Evolutionary conservation across 2,797 vertebrate genomes (phyloP).

Genomic region (Pelobates cultripes): DNA sequence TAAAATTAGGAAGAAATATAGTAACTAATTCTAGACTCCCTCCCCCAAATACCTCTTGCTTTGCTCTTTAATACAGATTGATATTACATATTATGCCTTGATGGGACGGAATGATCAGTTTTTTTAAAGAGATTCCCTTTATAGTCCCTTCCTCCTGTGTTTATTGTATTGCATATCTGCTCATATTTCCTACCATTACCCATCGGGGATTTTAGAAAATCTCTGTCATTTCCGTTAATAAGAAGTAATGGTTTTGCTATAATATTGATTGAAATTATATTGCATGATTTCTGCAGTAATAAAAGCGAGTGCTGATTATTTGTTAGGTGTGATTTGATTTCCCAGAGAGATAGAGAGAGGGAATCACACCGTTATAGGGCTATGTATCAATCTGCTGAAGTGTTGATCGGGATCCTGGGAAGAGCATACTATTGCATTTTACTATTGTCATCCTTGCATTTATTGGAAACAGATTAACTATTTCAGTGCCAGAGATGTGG

Average conservation of each 20-base stretch:
- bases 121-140: too few relatives aligned
- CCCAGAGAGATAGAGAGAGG: not conserved
- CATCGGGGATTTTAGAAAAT: conserved; percentile 14
- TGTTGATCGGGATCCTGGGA: conserved; percentile 24
- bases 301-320: conserved; percentile 31
- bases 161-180: not conserved
- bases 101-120: too few relatives aligned
- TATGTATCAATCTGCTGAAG: conserved; percentile 15
- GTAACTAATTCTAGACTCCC: too few relatives aligned
- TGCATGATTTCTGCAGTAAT: conserved; percentile 19
- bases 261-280: conserved; percentile 35
- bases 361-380: conserved; percentile 13
- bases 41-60: too few relatives aligned
- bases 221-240: conserved; percentile 8
- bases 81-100: too few relatives aligned
- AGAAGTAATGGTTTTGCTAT: conserved; percentile 32
- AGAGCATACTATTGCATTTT: not conserved
- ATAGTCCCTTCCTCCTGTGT: too few relatives aligned
- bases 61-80: too few relatives aligned
- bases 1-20: too few relatives aligned
- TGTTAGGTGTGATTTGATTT: conserved; percentile 27
- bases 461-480: conserved; percentile 3
- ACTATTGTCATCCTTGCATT: conserved; percentile 1
- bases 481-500: too few relatives aligned
- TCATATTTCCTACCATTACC: not conserved